Evolutionary conservation across 1,140 invertebrate species (phyloP), one percentile per base, ranked within the genome.

Genomic region (Pseudomyrmex concolor): DNA sequence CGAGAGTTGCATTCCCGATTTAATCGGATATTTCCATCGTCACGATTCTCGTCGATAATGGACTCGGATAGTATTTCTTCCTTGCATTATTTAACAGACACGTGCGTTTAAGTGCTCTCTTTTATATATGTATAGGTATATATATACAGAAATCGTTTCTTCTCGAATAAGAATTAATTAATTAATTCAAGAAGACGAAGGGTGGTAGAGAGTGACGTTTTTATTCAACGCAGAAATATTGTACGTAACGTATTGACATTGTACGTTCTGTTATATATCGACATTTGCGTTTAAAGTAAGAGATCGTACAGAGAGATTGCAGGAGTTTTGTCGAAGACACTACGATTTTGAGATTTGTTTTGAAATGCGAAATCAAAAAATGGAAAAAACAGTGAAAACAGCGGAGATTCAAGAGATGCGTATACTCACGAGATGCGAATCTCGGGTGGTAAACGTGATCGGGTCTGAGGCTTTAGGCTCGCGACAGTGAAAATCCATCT

Each of bases 371-470:
- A 34, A 34, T 25, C 25, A 34, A 34, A 34, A 34, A 76, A 66
- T 34, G 17, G 12, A 15, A 72, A n/a, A 50, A 76, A 17, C 1
- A 43, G 13, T 43, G n/a, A 57, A 45, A 45, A 13, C n/a, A 19
- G 22, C 13, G 7, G 51, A 10, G n/a, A 71, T 57, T 72, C 59
- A 45, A 51, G 43, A 15, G 43, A n/a, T n/a, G n/a, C 43, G 81
- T 86, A 84, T 93, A 95, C 95, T 96, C 92, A 97, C 97, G 95
- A 99, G 95, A 94, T 98, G 97, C 2, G 98, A 98, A 90, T 98
- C 97, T 74, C 96, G 96, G 0, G 97, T 98, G 66, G 97, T 97
- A 94, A 99, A 99, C 2, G 98, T 98, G 81, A 99, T 96, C 0
- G 98, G 97, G 93, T 98, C 97, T 62, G 97, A 97, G 13, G 96